phyloP scores from a whole-genome alignment of 2,888 invertebrate genomes.

The Nezara viridula region DNA sequence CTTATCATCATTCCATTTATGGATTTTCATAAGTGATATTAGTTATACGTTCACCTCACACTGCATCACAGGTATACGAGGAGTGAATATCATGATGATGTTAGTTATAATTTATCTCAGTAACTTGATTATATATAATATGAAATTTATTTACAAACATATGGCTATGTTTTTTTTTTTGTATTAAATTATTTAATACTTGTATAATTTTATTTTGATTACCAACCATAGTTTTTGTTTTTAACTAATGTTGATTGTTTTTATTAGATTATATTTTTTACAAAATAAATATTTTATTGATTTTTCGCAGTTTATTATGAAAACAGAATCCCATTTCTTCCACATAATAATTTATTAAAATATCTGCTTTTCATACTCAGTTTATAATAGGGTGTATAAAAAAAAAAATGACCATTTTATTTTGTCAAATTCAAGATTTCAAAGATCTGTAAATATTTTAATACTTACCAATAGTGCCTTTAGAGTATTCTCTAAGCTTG shows the following conservation, averaged over 20 bases:
- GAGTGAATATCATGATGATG: not conserved
- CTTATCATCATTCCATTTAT: conserved; percentile 14
- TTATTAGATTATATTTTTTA: conserved; percentile 25
- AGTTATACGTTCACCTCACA: not conserved
- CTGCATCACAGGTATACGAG: too few relatives aligned
- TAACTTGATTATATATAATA: not conserved
- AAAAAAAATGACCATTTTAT: too few relatives aligned
- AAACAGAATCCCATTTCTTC: not conserved
- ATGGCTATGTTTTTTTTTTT: not conserved
- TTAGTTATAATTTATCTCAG: not conserved
- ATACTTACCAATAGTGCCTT: too few relatives aligned
- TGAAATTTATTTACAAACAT: not conserved
- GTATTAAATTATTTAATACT: not conserved
- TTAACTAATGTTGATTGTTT: conserved; percentile 2
- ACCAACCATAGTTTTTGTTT: not conserved
- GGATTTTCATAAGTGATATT: conserved; percentile 8
- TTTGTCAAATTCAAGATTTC: too few relatives aligned
- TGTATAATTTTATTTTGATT: not conserved
- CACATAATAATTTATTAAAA: not conserved
- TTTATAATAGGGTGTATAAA: too few relatives aligned
- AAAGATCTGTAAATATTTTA: too few relatives aligned
- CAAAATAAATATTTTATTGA: not conserved
- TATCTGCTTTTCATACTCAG: too few relatives aligned
- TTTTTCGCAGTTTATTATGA: not conserved
- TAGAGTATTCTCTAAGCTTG: too few relatives aligned